Conservation (phyloP, 2,113 vertebrate species). For the Petrocephalus microphthalmus region DNA sequence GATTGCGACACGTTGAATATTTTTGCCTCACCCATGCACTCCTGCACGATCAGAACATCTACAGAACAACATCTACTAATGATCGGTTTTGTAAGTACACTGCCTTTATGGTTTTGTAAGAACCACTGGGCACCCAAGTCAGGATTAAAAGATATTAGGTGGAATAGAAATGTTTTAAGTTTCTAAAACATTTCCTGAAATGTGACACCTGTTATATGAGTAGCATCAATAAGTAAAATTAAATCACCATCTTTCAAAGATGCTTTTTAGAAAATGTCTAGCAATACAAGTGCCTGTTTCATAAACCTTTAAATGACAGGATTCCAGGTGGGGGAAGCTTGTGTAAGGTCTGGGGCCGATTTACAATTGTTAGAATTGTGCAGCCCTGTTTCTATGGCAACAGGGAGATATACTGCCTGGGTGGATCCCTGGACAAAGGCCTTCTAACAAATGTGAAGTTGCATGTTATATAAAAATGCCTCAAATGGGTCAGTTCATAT, state of each 20-base stretch:
- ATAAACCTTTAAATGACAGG: slow-evolving; percentile 28
- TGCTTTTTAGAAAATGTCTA: background rate
- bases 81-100: background rate
- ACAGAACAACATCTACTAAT: background rate
- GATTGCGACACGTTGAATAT: background rate
- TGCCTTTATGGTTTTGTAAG: background rate
- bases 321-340: slow-evolving; percentile 17
- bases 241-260: background rate
- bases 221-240: background rate
- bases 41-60: background rate
- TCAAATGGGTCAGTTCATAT: slow-evolving; percentile 15
- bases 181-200: background rate
- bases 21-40: background rate
- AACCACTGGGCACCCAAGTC: background rate
- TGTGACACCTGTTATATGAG: background rate
- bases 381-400: slow-evolving; percentile 57
- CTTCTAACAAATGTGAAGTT: slow-evolving; percentile 28
- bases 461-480: slow-evolving; percentile 25
- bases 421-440: slow-evolving; percentile 41
- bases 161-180: background rate
- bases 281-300: slow-evolving; percentile 25
- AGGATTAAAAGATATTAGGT: background rate
- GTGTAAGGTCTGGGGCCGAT: slow-evolving; percentile 25
- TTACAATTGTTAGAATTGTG: slow-evolving; percentile 41
- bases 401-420: slow-evolving; percentile 56